Evolutionary conservation across 2,113 vertebrate species (phyloP), one percentile per base, ranked within the genome.

Genomic region (Sigmodon hispidus): DNA sequence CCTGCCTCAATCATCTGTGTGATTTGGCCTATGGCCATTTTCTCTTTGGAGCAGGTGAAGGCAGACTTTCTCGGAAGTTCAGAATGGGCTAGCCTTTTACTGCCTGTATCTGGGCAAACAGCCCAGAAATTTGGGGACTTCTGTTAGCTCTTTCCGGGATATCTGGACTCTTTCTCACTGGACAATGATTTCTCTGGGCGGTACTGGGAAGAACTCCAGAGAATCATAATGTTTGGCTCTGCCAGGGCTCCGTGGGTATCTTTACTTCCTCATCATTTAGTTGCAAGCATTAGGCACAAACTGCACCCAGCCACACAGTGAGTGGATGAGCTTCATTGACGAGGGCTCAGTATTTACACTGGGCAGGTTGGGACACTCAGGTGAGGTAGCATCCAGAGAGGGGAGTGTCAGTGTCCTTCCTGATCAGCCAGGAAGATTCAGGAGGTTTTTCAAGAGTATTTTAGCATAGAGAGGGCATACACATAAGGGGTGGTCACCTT

Each of bases 1-100:
- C 6, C 65, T 1, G 1, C 31, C 17, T 26, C 11, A 6, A 5
- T n/a, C 31, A 0, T 10, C 7, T 3, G 24, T 21, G 16, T 19
- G 15, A 10, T 15, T 5, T 31, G 69, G 31, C 43, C 70, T 7
- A 0, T 1, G 24, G 48, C 15, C 36, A 19, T 43, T 16, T 43
- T 15, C 70, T 11, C 10, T 40, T 48, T 1, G 50, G 76, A 83
- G 69, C 59, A 12, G 8, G 40, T 5, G 31, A 52, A 31, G 3
- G 76, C 43, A 13, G 26, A 13, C 29, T 8, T 45, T 67, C 24
- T 12, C 73, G 55, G 36, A 63, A 59, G 3, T 5, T 21, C 12
- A n/a, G 5, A 6, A 50, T 15, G 12, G 45, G 26, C 29, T 59
- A 40, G 22, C 36, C 69, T 69, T 55, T 55, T 16, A 43, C 24